Evolutionary conservation across 2,888 invertebrate species (phyloP), one percentile per base, ranked within the genome.

Genomic region (Chrysolina americana): DNA sequence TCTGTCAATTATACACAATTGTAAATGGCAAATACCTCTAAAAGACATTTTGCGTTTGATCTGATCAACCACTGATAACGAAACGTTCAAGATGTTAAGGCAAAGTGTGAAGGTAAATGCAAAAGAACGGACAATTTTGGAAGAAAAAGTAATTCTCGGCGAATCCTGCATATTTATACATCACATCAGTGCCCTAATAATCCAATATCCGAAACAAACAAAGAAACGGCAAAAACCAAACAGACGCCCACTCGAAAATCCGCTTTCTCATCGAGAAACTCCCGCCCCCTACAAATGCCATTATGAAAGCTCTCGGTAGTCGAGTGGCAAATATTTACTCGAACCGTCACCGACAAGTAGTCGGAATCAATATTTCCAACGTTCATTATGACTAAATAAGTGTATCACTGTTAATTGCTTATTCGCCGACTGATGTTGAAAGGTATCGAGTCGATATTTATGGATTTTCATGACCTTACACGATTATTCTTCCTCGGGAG

Each of bases 311-410:
- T 70, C 68, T 76, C 62, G 56, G 74, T 70, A 62, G 70, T 75
- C 74, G 75, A 74, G 74, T 71, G 72, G 78, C 74, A 79, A 79
- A 79, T 78, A 79, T 79, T 79, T 79, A 78, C 77, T 74, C 70
- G 53, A 68, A 74, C 74, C 73, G 68, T 36, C 59, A 36, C 23
- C 59, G 36, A 9, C 59, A 28, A 59, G 75, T 73, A 75, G 65
- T 72, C 56, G 68, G 71, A 77, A 77, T 77, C 77, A 70, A 77
- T 75, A 77, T 71, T 56, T 73, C 70, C 71, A 71, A 70, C 73
- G 64, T 70, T 72, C 71, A 75, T 74, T 71, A 74, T 72, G 70
- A 71, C 74, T 68, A 59, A 59, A 59, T 36, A 15, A 36, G 36
- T 6, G 59, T 59, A 59, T 59, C 36, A 59, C 23, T 23, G 28